Percentiles rank a stretch among this genome's conserved stretches.
Evolutionary conservation across 2,113 vertebrate species (phyloP).

Genomic region (Pelodiscus sinensis): DNA sequence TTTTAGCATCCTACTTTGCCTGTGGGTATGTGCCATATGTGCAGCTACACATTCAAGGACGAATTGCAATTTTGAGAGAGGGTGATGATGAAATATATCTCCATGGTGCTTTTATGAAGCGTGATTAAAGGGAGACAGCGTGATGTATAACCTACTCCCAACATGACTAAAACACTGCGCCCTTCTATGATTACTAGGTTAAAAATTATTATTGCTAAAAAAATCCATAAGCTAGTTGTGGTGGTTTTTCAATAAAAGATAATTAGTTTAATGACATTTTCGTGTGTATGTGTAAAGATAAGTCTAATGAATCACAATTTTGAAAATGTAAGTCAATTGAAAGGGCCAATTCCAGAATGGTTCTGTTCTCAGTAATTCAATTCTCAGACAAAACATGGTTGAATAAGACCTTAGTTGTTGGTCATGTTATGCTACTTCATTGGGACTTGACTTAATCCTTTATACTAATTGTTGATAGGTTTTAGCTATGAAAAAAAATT

Average conservation of each 20-base stretch:
- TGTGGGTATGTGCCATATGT: slow-evolving; percentile 65
- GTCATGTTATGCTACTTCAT: not conserved
- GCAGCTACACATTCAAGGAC: slow-evolving; percentile 59
- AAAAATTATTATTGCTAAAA: not conserved
- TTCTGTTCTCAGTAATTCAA: not conserved
- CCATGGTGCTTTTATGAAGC: not conserved
- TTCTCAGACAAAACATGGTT: not conserved
- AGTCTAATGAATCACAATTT: not conserved
- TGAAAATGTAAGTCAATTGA: not conserved
- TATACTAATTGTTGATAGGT: not conserved
- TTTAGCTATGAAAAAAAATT: not conserved
- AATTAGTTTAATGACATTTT: not conserved
- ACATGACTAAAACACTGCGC: not conserved
- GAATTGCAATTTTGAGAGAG: slow-evolving; percentile 40
- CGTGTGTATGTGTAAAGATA: not conserved
- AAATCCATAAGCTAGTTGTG: not conserved
- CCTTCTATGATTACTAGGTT: not conserved
- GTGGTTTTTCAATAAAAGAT: not conserved
- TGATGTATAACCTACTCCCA: not conserved
- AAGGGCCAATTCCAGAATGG: not conserved
- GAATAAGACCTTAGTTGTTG: not conserved
- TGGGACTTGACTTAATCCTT: not conserved
- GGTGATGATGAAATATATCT: slow-evolving; percentile 31
- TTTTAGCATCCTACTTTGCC: slow-evolving; percentile 64
- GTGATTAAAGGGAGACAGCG: not conserved